Evolutionary conservation across 2,113 vertebrate species (phyloP), one percentile per base, ranked within the genome.

Genomic region (Vulpes vulpes): DNA sequence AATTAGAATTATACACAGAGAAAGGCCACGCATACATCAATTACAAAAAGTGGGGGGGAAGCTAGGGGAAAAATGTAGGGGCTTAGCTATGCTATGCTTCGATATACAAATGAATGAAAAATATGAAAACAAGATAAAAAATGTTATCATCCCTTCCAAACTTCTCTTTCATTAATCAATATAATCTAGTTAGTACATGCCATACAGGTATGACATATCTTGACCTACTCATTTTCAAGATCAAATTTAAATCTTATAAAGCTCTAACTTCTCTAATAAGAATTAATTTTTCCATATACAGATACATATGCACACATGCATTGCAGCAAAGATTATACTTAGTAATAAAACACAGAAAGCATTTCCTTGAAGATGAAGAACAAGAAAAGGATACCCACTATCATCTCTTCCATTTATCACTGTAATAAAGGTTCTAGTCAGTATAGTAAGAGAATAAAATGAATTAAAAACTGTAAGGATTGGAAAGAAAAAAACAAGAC

Each of bases 211-310:
- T 60, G 57, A 67, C 27, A 53, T 32, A 38, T n/a, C 51, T 94
- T n/a, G 82, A 94, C 14, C 25, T 87, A 78, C 38, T 89, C 57
- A 96, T 38, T 94, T 81, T 91, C 32, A 76, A 23, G n/a, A 94
- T 84, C 51, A 84, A 94, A 69, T 92, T 94, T 89, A 97, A 92
- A 89, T n/a, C 64, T 85, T 89, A 95, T n/a, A 89, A 86, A 43
- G 38, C 27, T 93, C 82, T 17, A 76, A 74, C 35, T 71, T 91
- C 30, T 91, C 53, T 59, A 17, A 14, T 94, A 83, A 95, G 59
- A 96, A 74, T 85, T 64, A 49, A 92, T 30, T 86, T 5, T 86
- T 92, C 15, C 65, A 27, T 25, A 78, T 10, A 76, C 59, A 82
- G 27, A 82, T 67, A 59, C 14, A 88, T 23, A 88, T 2, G 11